Evolutionary conservation across 2,888 invertebrate genomes (phyloP).

Genomic region (Lysandra bellargus): DNA sequence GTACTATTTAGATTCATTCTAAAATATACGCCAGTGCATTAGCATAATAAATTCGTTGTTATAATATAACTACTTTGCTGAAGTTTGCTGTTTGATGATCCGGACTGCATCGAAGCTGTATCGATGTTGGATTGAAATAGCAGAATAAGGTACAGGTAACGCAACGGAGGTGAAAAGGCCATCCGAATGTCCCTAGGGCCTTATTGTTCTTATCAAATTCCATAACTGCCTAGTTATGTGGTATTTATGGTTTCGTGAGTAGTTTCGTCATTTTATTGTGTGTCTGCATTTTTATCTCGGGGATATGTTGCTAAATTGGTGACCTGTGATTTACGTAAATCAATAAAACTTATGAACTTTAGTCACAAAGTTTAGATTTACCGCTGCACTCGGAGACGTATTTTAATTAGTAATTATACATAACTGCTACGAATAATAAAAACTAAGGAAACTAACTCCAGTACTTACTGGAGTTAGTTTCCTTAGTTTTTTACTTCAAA

Average conservation of each 20-base stretch:
- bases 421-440: no score
- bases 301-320: background rate
- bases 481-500: no score
- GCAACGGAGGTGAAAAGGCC: constrained; percentile 2
- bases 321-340: background rate
- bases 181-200: background rate
- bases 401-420: no score
- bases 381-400: no score
- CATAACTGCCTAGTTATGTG: constrained; percentile 18
- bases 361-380: no score
- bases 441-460: no score
- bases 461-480: no score
- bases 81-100: background rate
- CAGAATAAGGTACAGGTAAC: background rate
- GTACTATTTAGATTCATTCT: no score
- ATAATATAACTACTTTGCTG: no score
- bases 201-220: constrained; percentile 29
- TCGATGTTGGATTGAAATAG: background rate
- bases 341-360: background rate
- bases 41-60: no score
- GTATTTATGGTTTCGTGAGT: constrained; percentile 3
- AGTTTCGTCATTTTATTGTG: background rate
- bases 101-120: background rate
- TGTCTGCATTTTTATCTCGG: background rate
- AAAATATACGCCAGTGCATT: no score